Evolutionary conservation across 2,888 invertebrate genomes (phyloP), one percentile per base, ranked within the genome.

Genomic region (Drosophila quinaria): DNA sequence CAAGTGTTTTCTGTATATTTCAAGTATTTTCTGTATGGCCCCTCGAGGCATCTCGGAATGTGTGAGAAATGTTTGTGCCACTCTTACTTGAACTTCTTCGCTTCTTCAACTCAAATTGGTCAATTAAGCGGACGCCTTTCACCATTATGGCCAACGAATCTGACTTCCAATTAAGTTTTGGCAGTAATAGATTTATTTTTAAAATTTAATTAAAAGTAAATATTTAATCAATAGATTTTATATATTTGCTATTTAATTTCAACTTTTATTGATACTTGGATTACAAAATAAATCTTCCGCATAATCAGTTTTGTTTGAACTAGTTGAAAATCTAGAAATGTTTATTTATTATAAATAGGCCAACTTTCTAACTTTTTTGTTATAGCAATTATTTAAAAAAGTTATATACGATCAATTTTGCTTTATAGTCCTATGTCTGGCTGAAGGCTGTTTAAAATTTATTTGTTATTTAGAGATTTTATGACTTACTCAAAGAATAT

Each of bases 1-100:
- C 56, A 65, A 81, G 82, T 85, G 69, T 60, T 69, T 77, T 72
- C 49, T 49, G 68, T 59, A 13, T 56, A 59, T 71, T 85, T 81
- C 49, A 79, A 74, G 75, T 67, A 70, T 79, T 70, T 63, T 31
- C 25, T 33, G 54, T 37, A 19, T 33, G 19, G 49, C 39, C 29
- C 50, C 63, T 41, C 59, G 29, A 42, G 74, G 74, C 61, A 50
- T 37, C 58, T 60, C 52, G 22, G 68, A 63, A 73, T 65, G 65
- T 76, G 74, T 76, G 79, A 79, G 75, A 77, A 77, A 66, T 79
- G 56, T 56, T 65, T 68, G 33, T 55, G 59, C 54, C 41, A 31
- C 46, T 68, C 19, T 63, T 47, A 35, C 47, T 49, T 55, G 61
- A 44, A 54, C 39, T 59, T 50, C 35, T 6, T 47, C 55, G n/a